These are phyloP conservation scores for Hiodon tergisus DNA, from an alignment of 2,113 vertebrate species.

Conservation along the genomic window DNA sequence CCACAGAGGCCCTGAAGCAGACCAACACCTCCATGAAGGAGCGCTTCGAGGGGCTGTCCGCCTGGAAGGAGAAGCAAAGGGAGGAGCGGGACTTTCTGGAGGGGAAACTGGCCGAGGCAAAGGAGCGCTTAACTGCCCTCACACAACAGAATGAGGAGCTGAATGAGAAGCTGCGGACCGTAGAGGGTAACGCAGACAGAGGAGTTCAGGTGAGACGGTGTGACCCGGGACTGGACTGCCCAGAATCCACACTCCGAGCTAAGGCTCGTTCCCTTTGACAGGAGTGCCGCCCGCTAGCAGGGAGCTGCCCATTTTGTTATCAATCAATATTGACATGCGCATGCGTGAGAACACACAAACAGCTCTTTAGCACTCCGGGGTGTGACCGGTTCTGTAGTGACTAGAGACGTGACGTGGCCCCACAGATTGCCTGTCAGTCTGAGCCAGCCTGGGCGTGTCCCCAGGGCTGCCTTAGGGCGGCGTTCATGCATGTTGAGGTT, in stretches of 20 bases:
- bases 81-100: constrained; percentile 79
- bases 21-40: constrained; percentile 91
- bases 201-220: neutral
- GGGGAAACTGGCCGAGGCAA: constrained; percentile 71
- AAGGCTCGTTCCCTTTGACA: neutral
- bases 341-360: too few species aligned
- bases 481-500: too few species aligned
- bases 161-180: constrained; percentile 57
- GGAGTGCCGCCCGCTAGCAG: neutral
- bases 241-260: neutral
- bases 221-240: too few species aligned
- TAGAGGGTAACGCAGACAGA: constrained; percentile 36
- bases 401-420: too few species aligned
- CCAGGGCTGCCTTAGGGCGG: too few species aligned
- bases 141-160: constrained; percentile 73
- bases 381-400: too few species aligned
- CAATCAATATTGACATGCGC: too few species aligned
- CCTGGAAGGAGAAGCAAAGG: constrained; percentile 83
- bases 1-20: constrained; percentile 82
- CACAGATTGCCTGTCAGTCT: too few species aligned
- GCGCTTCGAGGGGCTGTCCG: constrained; percentile 78
- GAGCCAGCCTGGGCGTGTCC: too few species aligned
- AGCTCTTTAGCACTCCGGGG: too few species aligned
- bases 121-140: constrained; percentile 58
- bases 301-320: neutral